phyloP scores from a whole-genome alignment of 2,888 invertebrate species.

The Plagodis dolabraria region DNA sequence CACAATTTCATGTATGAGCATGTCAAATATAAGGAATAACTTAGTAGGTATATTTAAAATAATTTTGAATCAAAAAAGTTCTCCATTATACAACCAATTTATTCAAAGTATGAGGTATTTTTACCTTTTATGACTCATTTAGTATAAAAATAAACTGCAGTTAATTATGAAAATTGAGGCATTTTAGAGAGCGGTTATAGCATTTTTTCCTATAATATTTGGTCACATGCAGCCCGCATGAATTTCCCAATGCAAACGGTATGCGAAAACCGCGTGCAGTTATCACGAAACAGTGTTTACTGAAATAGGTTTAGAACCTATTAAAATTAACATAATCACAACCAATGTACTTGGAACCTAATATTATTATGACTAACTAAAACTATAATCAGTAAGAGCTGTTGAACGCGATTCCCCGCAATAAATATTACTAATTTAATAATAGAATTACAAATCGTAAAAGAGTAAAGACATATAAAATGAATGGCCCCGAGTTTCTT shows the following conservation, averaged over 20 bases:
- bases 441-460: too few species aligned
- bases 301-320: constrained; percentile 35
- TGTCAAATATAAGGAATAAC: too few species aligned
- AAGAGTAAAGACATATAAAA: too few species aligned
- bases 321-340: constrained; percentile 37
- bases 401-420: too few species aligned
- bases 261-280: constrained; percentile 36
- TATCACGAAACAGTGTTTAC: constrained; percentile 32
- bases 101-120: too few species aligned
- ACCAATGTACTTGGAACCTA: constrained; percentile 8
- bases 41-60: too few species aligned
- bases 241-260: constrained; percentile 31
- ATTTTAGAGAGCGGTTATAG: constrained; percentile 9
- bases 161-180: constrained; percentile 11
- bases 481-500: too few species aligned
- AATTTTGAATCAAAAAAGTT: too few species aligned
- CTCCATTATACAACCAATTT: too few species aligned
- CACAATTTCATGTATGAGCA: too few species aligned
- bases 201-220: constrained; percentile 1
- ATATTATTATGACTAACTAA: neutral
- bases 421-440: too few species aligned
- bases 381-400: neutral
- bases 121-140: neutral
- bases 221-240: constrained; percentile 35
- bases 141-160: neutral